Evolutionary conservation across 2,888 invertebrate genomes (phyloP).

Genomic region (Melitaea athalia): DNA sequence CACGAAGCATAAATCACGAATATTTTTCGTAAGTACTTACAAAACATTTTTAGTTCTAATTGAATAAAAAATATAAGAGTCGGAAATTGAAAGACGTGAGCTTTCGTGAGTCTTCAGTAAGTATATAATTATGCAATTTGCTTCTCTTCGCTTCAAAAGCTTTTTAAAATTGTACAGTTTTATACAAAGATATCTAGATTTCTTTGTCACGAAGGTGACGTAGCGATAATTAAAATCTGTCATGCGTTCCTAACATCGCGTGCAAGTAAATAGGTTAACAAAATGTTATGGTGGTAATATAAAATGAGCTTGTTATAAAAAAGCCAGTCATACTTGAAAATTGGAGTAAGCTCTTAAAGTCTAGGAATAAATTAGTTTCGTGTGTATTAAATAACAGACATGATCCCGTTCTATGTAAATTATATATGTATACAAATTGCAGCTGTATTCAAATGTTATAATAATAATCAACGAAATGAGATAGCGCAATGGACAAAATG

Average conservation of each 20-base stretch:
- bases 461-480: too few relatives aligned
- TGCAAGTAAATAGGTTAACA: slow-evolving; percentile 25
- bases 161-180: background rate
- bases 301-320: slow-evolving; percentile 5
- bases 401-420: too few relatives aligned
- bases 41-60: slow-evolving; percentile 9
- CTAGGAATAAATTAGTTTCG: background rate
- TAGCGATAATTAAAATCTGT: slow-evolving; percentile 14
- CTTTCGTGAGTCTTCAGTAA: background rate
- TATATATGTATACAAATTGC: too few relatives aligned
- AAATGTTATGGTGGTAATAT: slow-evolving; percentile 18
- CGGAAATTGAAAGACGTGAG: slow-evolving; percentile 3
- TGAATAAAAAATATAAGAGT: background rate
- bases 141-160: background rate
- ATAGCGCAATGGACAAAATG: too few relatives aligned
- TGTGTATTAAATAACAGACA: background rate
- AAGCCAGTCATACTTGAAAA: slow-evolving; percentile 4
- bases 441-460: too few relatives aligned
- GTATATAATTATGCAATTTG: background rate
- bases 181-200: background rate
- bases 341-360: background rate
- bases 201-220: slow-evolving; percentile 17
- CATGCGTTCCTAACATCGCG: slow-evolving; percentile 15
- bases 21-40: slow-evolving; percentile 1
- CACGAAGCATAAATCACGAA: background rate